Conservation (phyloP, 2,113 vertebrate genomes). For the Corvus moneduloides region DNA sequence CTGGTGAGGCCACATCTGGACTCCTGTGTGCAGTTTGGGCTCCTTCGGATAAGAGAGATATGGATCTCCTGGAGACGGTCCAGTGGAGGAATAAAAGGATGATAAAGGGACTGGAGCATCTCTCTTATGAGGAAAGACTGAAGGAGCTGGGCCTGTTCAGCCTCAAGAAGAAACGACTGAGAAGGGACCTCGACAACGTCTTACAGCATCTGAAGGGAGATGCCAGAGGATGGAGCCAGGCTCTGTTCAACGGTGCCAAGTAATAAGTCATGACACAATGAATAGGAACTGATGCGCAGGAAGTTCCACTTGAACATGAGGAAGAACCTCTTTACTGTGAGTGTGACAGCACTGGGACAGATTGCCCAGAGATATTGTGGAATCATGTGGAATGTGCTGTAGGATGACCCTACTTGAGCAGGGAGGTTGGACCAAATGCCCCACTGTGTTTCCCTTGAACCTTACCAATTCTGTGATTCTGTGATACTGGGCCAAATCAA, state of each 20-base stretch:
- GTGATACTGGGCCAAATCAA: not conserved
- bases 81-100: not conserved
- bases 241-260: rapidly evolving
- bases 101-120: not conserved
- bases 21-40: not conserved
- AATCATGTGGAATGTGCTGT: not conserved
- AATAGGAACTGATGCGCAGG: not conserved
- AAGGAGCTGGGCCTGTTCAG: not conserved
- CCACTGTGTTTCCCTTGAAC: not conserved
- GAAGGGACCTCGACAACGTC: not conserved
- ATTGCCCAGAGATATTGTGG: not conserved
- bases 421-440: not conserved
- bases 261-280: not conserved
- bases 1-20: not conserved
- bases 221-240: not conserved
- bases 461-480: not conserved
- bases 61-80: not conserved
- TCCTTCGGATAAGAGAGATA: not conserved
- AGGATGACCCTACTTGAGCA: not conserved
- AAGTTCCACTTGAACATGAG: not conserved
- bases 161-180: rapidly evolving
- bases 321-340: not conserved
- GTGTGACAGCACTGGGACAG: not conserved
- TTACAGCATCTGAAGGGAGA: not conserved
- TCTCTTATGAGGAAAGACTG: not conserved